Percentiles rank a stretch among this genome's conserved stretches.
Evolutionary conservation across 2,888 invertebrate species (phyloP).

Genomic region (Lasius fuliginosus): DNA sequence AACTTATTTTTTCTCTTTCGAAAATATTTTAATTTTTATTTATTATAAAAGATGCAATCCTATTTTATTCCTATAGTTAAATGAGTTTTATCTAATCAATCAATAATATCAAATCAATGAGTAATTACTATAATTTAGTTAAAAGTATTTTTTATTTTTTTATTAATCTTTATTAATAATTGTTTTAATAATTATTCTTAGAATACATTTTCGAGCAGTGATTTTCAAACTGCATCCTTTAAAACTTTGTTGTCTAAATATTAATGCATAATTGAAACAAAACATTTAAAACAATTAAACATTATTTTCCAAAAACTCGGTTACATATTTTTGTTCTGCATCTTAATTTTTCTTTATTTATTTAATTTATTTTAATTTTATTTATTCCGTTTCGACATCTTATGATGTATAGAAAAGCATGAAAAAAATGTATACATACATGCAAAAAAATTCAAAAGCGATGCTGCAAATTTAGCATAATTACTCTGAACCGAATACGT

Average conservation of each 20-base stretch:
- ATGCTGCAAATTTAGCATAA: neutral
- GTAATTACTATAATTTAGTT: neutral
- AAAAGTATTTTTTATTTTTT: neutral
- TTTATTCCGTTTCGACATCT: neutral
- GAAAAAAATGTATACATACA: neutral
- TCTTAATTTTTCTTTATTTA: neutral
- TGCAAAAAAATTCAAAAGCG: neutral
- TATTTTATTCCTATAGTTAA: neutral
- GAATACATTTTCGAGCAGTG: neutral
- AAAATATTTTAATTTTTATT: neutral
- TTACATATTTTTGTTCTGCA: constrained; percentile 2
- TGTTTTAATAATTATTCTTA: neutral
- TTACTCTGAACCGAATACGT: neutral
- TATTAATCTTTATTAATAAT: neutral
- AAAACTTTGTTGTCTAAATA: neutral
- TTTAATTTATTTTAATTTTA: neutral
- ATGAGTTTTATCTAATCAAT: neutral
- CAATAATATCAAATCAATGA: neutral
- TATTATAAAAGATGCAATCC: neutral
- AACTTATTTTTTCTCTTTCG: neutral
- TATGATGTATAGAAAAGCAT: neutral
- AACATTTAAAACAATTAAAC: neutral
- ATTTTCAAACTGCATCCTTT: constrained; percentile 5
- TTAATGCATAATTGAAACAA: neutral
- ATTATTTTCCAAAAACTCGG: neutral